A percentile compares a stretch with the other conserved stretches of the same genome.
Conservation (phyloP, 1,140 invertebrate species). For the Drosophila orosa region DNA sequence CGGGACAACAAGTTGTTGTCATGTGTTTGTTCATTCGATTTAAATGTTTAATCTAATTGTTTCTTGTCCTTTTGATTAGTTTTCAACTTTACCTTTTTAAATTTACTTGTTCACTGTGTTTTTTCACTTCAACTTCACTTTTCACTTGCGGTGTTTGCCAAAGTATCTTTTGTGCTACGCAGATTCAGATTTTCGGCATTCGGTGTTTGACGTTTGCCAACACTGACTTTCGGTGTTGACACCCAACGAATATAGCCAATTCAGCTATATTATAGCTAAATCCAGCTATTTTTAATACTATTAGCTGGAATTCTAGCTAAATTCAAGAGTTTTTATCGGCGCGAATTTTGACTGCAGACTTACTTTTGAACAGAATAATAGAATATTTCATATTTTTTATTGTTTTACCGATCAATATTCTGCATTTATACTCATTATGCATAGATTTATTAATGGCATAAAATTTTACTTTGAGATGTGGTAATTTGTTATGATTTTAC, state of each 20-base stretch:
- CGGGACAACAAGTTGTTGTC: conserved; percentile 23
- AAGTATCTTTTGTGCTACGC: conserved; percentile 10
- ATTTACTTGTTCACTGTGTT: neutral
- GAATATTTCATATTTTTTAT: too few species aligned
- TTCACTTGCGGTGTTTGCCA: neutral
- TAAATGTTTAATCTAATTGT: neutral
- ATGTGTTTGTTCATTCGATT: neutral
- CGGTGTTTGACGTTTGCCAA: neutral
- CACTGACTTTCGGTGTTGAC: neutral
- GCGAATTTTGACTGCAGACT: too few species aligned
- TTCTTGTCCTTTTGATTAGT: neutral
- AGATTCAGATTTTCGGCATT: conserved; percentile 20
- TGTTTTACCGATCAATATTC: too few species aligned
- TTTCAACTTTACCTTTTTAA: neutral
- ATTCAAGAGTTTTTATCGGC: too few species aligned
- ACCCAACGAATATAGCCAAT: neutral
- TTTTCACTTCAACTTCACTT: conserved; percentile 3
- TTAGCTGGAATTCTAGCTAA: too few species aligned
- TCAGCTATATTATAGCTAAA: neutral
- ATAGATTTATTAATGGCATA: too few species aligned
- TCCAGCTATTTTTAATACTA: too few species aligned
- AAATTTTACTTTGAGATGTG: too few species aligned
- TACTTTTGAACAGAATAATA: too few species aligned
- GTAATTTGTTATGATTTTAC: too few species aligned
- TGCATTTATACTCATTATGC: too few species aligned